phyloP scores from a whole-genome alignment of 2,888 invertebrate genomes.

The Dolichomitus sp. region DNA sequence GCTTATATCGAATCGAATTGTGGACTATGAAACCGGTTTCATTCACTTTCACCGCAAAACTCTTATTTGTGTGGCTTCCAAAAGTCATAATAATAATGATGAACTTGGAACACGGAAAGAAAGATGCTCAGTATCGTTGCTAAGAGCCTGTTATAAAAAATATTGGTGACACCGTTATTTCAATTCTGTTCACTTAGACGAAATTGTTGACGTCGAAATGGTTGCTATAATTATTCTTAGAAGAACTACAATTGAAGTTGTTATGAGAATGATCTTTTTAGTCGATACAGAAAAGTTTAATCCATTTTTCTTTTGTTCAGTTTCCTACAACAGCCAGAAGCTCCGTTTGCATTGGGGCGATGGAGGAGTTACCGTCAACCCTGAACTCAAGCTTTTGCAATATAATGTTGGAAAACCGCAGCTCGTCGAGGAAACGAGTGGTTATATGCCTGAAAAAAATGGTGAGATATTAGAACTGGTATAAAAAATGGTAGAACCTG shows the following conservation, averaged over 20 bases:
- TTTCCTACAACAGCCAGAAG: constrained; percentile 93
- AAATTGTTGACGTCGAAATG: too few species aligned
- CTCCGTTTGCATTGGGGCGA: constrained; percentile 92
- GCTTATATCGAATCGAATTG: neutral
- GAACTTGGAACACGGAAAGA: neutral
- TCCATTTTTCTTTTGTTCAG: constrained; percentile 85
- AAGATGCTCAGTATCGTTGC: neutral
- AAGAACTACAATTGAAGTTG: too few species aligned
- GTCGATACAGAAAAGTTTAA: neutral
- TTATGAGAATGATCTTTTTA: too few species aligned
- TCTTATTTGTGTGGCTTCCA: neutral
- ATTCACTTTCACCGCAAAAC: neutral
- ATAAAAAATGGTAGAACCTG: neutral
- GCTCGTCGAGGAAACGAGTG: constrained; percentile 91
- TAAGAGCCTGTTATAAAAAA: too few species aligned
- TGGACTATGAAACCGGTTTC: neutral
- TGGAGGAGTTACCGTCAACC: constrained; percentile 92
- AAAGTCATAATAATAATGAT: neutral
- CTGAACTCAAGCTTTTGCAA: constrained; percentile 93
- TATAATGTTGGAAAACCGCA: constrained; percentile 92
- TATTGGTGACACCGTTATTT: too few species aligned
- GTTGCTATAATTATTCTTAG: too few species aligned
- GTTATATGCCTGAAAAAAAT: constrained; percentile 92
- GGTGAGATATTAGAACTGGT: constrained; percentile 85
- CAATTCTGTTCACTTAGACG: too few species aligned